Conservation (phyloP, 1,140 invertebrate species). For the Mya arenaria region DNA sequence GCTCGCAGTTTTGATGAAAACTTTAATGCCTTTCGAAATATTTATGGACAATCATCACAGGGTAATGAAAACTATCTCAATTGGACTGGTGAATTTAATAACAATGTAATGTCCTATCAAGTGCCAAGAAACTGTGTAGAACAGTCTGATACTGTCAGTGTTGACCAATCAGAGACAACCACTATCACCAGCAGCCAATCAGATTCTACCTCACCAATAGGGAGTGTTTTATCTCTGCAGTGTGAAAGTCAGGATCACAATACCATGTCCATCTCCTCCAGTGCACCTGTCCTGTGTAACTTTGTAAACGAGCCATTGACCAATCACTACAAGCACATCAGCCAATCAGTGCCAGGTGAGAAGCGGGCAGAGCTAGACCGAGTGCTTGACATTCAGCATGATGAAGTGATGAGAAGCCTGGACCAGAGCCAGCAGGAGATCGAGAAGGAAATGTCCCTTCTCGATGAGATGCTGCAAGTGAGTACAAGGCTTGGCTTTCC, state of each 20-base stretch:
- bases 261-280: conserved; percentile 58
- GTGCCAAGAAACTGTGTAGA: conserved; percentile 33
- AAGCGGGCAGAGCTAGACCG: conserved; percentile 55
- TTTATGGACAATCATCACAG: neutral
- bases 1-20: conserved; percentile 45
- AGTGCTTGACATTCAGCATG: conserved; percentile 29
- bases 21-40: conserved; percentile 28
- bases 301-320: conserved; percentile 47
- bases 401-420: conserved; percentile 66
- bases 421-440: conserved; percentile 70
- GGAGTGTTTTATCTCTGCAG: conserved; percentile 37
- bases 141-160: neutral
- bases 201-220: conserved; percentile 45
- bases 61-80: conserved; percentile 31
- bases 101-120: conserved; percentile 58
- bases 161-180: conserved; percentile 42
- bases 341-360: conserved; percentile 58
- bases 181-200: conserved; percentile 30
- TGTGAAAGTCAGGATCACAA: conserved; percentile 12
- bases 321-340: conserved; percentile 7
- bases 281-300: conserved; percentile 62
- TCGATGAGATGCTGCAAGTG: conserved; percentile 76
- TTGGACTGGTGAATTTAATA: conserved; percentile 52
- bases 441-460: conserved; percentile 72
- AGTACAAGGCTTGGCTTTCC: conserved; percentile 5